Evolutionary conservation across 2,797 vertebrate species (phyloP).

Genomic region (Peromyscus melanophrys): DNA sequence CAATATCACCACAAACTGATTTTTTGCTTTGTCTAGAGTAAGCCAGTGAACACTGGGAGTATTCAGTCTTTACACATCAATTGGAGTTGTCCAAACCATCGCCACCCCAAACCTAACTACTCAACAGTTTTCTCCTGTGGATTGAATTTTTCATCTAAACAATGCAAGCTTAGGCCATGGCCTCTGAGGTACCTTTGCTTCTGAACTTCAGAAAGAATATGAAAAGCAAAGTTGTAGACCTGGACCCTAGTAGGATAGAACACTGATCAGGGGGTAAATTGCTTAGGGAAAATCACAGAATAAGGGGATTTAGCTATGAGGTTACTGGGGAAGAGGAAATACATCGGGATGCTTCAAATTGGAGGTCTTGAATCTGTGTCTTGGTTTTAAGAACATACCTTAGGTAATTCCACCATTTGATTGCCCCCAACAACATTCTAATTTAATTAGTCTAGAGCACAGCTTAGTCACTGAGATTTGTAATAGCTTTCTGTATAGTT

Average conservation of each 20-base stretch:
- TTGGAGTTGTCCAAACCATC: not conserved
- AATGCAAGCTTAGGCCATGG: not conserved
- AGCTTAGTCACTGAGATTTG: not conserved
- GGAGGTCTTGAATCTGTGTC: not conserved
- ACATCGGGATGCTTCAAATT: not conserved
- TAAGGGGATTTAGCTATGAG: not conserved
- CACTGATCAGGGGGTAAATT: not conserved
- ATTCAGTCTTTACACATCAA: not conserved
- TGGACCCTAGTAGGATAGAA: not conserved
- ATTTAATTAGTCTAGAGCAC: constrained; percentile 28
- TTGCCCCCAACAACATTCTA: not conserved
- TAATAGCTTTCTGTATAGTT: constrained; percentile 18
- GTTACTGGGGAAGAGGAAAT: not conserved
- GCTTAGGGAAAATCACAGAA: not conserved
- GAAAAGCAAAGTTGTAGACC: not conserved
- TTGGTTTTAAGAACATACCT: not conserved
- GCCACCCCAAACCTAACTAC: not conserved
- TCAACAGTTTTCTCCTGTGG: not conserved
- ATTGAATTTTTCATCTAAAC: not conserved
- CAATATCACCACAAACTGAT: not conserved
- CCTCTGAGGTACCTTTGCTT: not conserved
- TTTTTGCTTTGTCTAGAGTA: not conserved
- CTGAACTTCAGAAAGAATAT: constrained; percentile 22
- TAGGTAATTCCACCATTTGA: not conserved
- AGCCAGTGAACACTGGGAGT: not conserved